phyloP scores from a whole-genome alignment of 2,888 invertebrate species.

The Phengaris alcon region DNA sequence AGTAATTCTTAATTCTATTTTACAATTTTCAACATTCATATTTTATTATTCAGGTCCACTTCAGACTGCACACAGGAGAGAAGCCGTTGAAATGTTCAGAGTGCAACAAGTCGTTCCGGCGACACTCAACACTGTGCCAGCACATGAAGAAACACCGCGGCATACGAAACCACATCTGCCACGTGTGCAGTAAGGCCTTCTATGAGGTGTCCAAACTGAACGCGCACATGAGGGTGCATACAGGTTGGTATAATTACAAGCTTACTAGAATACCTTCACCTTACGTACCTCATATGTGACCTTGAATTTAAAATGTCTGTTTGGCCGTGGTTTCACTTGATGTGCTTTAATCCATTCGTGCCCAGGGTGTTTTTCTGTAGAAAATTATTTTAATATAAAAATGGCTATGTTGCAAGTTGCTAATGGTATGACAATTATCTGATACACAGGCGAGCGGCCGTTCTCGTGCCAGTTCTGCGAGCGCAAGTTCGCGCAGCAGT shows the following conservation, averaged over 20 bases:
- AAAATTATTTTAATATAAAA: too few species aligned
- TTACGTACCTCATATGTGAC: too few species aligned
- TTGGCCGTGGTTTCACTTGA: too few species aligned
- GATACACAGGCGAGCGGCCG: slow-evolving; percentile 66
- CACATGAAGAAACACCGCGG: slow-evolving; percentile 77
- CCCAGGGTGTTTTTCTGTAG: too few species aligned
- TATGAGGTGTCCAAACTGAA: slow-evolving; percentile 76
- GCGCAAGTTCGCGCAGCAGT: slow-evolving; percentile 74
- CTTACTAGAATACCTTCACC: too few species aligned
- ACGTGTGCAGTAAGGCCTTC: slow-evolving; percentile 68
- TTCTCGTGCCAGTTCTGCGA: slow-evolving; percentile 71
- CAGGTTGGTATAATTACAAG: slow-evolving; percentile 50
- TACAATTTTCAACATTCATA: too few species aligned
- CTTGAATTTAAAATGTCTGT: too few species aligned
- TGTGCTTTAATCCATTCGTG: too few species aligned
- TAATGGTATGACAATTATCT: not conserved
- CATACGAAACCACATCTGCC: slow-evolving; percentile 72
- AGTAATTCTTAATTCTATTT: too few species aligned
- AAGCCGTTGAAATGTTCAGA: slow-evolving; percentile 73
- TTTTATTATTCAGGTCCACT: slow-evolving; percentile 59
- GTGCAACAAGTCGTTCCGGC: slow-evolving; percentile 73
- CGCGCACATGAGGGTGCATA: slow-evolving; percentile 74
- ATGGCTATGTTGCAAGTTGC: too few species aligned
- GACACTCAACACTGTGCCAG: slow-evolving; percentile 75
- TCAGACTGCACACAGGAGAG: slow-evolving; percentile 74